These are phyloP conservation scores for Atherinomorus stipes DNA, from an alignment of 2,113 vertebrate species.

Conservation along the genomic window DNA sequence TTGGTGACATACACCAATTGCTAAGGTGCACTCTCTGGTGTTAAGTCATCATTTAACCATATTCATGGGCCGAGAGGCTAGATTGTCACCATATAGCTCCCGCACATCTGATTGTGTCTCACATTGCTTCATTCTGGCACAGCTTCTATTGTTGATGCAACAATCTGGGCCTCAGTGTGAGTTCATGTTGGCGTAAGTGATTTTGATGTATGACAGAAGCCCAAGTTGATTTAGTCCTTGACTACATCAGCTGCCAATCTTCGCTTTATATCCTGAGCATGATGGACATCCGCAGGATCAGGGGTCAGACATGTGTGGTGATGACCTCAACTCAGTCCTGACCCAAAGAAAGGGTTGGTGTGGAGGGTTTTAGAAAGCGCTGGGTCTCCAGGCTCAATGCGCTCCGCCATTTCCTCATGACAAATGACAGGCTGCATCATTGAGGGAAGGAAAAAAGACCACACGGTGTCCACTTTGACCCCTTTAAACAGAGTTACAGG, in stretches of 20 bases:
- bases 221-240: slow-evolving; percentile 73
- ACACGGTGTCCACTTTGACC: slow-evolving; percentile 67
- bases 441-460: slow-evolving; percentile 42
- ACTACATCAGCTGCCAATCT: slow-evolving; percentile 67
- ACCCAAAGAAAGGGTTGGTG: slow-evolving; percentile 59
- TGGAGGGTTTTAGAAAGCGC: slow-evolving; percentile 29
- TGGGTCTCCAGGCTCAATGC: slow-evolving; percentile 36
- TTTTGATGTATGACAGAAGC: slow-evolving; percentile 72
- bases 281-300: slow-evolving; percentile 71
- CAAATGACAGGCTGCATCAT: slow-evolving; percentile 60
- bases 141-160: slow-evolving; percentile 48
- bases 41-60: slow-evolving; percentile 20
- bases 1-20: slow-evolving; percentile 38
- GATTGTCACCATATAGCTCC: slow-evolving; percentile 24
- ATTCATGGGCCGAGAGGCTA: not conserved
- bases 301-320: slow-evolving; percentile 64
- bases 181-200: slow-evolving; percentile 65
- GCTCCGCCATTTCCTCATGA: slow-evolving; percentile 49
- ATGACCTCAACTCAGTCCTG: slow-evolving; percentile 70
- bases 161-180: slow-evolving; percentile 53
- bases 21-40: slow-evolving; percentile 24
- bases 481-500: slow-evolving; percentile 41
- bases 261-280: slow-evolving; percentile 61
- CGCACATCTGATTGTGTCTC: slow-evolving; percentile 7
- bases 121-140: slow-evolving; percentile 7